Base-by-base conservation (phyloP, 2,888 invertebrate genomes). In the Plebejus argus region DNA sequence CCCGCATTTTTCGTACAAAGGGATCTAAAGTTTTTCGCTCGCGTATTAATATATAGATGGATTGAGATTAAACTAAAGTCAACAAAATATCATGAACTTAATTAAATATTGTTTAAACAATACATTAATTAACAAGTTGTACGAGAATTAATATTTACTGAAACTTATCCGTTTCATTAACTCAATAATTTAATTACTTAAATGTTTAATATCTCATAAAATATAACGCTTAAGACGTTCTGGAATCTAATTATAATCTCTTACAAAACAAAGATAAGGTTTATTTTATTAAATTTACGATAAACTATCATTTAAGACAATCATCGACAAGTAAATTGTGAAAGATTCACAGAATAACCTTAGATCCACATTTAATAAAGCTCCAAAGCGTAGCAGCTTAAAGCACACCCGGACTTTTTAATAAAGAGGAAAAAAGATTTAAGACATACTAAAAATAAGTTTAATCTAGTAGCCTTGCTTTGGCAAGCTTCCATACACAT, bases 401-500 rank as follows among this genome's bases (percentile, higher is more conserved):
- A 23, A 74, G 49, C 45, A 53, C 74, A 49, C 18, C 45, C 45
- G 39, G 72, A 71, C 28, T 70, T 66, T 35, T 76, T 45, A 76
- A 76, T 76, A 76, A 39, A 76, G 66, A 66, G 66, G 66, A 45
- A 58, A 76, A 66, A 66, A 66, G 66, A 45, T 76, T 66, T 71
- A 56, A 35, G 18, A 77, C 75, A 72, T 58, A 12, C 23, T 77
- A 39, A 61, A 35, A 66, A 49, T 78, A 23, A 53, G 58, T 70
- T 76, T 70, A 53, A 70, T 78, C 77, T 61, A 77, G 78, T 72
- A 76, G 78, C 78, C 78, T 39, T 77, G 80, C 79, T 79, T 79
- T 79, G 80, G 80, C 81, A 80, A 78, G 80, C 72, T 80, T 80
- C 81, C 81, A 81, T 80, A 78, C 78, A 80, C 81, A 80, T 79